These are phyloP conservation scores for Oligia latruncula DNA, from an alignment of 2,888 invertebrate species.

Conservation along the genomic window DNA sequence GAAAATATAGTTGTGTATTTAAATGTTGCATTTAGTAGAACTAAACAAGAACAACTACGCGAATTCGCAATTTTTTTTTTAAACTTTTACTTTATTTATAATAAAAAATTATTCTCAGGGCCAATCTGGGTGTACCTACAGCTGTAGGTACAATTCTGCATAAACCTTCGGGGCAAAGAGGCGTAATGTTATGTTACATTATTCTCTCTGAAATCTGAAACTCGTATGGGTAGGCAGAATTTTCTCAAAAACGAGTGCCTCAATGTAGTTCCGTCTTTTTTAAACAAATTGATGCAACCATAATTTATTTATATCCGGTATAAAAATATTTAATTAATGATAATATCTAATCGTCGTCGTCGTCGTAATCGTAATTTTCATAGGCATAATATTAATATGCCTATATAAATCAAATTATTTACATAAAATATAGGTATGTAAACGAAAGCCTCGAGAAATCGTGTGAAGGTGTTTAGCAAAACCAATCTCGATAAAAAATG, in stretches of 20 bases:
- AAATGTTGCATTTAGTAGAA: background rate
- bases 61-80: background rate
- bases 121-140: background rate
- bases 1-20: background rate
- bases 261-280: background rate
- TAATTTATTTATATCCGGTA: background rate
- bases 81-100: background rate
- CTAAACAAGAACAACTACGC: background rate
- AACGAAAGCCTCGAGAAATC: constrained; percentile 54
- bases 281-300: background rate
- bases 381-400: background rate
- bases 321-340: background rate
- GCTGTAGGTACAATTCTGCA: background rate
- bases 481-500: constrained; percentile 17
- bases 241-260: background rate
- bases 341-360: too few species aligned
- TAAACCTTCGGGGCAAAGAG: background rate
- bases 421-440: constrained; percentile 23
- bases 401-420: constrained; percentile 33
- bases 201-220: background rate
- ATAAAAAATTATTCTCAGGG: background rate
- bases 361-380: too few species aligned
- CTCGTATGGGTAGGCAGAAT: too few species aligned
- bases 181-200: background rate
- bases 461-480: constrained; percentile 40